Conservation (phyloP, 2,888 invertebrate genomes). For the Flabesymbios commensalis region DNA sequence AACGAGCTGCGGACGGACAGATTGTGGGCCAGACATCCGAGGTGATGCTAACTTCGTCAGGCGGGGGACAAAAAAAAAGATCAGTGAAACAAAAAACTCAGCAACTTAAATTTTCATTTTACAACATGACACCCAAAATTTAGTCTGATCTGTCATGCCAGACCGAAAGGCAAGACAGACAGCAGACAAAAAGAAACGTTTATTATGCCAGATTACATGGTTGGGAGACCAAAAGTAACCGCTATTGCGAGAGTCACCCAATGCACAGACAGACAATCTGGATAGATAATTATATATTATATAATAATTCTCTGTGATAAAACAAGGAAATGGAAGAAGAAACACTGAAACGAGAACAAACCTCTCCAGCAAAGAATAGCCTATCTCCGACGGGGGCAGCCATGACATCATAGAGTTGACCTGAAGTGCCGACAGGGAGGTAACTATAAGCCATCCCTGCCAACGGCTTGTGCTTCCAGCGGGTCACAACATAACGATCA, state of each 20-base stretch:
- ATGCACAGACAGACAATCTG: background rate
- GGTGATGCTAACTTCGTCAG: no score
- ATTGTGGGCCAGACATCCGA: no score
- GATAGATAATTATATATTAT: background rate
- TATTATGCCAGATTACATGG: no score
- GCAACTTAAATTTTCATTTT: no score
- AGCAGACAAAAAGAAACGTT: no score
- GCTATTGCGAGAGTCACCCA: background rate
- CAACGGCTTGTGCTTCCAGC: conserved; percentile 60
- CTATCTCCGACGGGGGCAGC: conserved; percentile 57
- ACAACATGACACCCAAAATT: no score
- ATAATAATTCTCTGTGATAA: no score
- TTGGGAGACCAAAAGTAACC: background rate
- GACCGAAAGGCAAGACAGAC: no score
- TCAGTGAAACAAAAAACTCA: no score
- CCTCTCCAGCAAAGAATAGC: conserved; percentile 65
- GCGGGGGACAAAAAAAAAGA: no score
- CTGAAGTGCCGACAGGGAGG: conserved; percentile 59
- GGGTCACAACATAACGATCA: conserved; percentile 58
- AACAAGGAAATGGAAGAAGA: background rate
- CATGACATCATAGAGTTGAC: conserved; percentile 59
- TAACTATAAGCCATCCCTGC: conserved; percentile 64
- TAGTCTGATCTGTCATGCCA: no score
- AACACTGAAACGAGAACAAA: conserved; percentile 29
- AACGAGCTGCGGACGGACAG: no score